phyloP scores from a whole-genome alignment of 2,888 invertebrate genomes.

The Junonia oenone region DNA sequence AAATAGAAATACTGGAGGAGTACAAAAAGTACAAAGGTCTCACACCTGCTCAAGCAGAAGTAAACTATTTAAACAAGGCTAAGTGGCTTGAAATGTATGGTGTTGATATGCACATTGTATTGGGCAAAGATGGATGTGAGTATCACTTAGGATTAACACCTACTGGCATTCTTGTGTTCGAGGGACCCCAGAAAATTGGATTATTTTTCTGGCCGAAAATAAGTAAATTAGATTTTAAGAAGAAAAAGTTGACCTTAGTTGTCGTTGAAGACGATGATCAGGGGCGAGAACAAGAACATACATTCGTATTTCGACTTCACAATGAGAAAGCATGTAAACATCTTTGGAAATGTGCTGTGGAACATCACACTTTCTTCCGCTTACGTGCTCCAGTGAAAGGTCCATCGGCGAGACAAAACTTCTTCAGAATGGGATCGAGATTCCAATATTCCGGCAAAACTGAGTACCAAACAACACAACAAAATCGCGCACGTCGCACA shows the following conservation, averaged over 20 bases:
- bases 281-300: constrained; percentile 97
- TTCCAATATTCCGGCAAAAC: constrained; percentile 97
- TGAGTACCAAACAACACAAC: constrained; percentile 97
- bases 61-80: constrained; percentile 95
- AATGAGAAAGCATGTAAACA: constrained; percentile 99
- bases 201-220: constrained; percentile 99
- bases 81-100: constrained; percentile 99
- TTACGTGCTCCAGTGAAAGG: constrained; percentile 93
- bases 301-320: constrained; percentile 96
- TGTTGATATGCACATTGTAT: constrained; percentile 98
- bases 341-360: constrained; percentile 99
- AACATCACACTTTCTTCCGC: constrained; percentile 99
- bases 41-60: constrained; percentile 97
- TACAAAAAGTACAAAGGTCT: constrained; percentile 92
- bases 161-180: constrained; percentile 98
- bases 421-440: constrained; percentile 98
- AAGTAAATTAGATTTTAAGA: constrained; percentile 97
- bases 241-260: constrained; percentile 96
- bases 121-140: constrained; percentile 97
- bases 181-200: constrained; percentile 97
- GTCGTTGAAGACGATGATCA: constrained; percentile 99
- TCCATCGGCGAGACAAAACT: constrained; percentile 93
- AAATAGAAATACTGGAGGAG: constrained; percentile 94
- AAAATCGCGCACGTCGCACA: constrained; percentile 92
- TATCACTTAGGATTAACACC: constrained; percentile 98